phyloP scores from a whole-genome alignment of 2,797 vertebrate species.

The Aythya fuligula region DNA sequence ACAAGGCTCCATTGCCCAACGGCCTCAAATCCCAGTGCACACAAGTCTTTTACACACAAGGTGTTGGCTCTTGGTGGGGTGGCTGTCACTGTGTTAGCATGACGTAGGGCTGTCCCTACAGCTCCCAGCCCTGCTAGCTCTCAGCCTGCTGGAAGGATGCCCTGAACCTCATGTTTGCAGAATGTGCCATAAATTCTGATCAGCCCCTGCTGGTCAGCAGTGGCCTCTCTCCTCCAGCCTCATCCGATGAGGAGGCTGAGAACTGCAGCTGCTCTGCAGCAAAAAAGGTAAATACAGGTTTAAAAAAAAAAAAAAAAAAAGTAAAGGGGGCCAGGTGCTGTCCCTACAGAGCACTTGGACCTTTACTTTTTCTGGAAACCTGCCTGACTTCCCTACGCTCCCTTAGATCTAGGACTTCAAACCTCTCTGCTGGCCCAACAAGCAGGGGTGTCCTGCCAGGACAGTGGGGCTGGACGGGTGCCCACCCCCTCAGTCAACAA shows the following conservation, averaged over 20 bases:
- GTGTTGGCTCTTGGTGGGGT: neutral
- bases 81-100: neutral
- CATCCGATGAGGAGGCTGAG: neutral
- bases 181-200: neutral
- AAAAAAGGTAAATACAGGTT: neutral
- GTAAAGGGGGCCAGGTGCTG: no score
- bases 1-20: neutral
- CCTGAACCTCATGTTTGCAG: neutral
- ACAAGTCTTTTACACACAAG: neutral
- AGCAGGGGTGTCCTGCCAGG: neutral
- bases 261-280: neutral
- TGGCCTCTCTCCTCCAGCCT: neutral
- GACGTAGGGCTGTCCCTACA: neutral
- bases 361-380: neutral
- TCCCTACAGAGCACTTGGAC: neutral
- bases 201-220: neutral
- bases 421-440: neutral
- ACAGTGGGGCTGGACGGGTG: neutral
- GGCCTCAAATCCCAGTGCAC: rapidly evolving
- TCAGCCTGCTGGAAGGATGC: neutral
- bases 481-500: no score
- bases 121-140: neutral
- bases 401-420: neutral
- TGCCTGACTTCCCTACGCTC: neutral
- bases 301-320: neutral